Evolutionary conservation across 2,888 invertebrate species (phyloP).

Genomic region (Capitulum mitella): DNA sequence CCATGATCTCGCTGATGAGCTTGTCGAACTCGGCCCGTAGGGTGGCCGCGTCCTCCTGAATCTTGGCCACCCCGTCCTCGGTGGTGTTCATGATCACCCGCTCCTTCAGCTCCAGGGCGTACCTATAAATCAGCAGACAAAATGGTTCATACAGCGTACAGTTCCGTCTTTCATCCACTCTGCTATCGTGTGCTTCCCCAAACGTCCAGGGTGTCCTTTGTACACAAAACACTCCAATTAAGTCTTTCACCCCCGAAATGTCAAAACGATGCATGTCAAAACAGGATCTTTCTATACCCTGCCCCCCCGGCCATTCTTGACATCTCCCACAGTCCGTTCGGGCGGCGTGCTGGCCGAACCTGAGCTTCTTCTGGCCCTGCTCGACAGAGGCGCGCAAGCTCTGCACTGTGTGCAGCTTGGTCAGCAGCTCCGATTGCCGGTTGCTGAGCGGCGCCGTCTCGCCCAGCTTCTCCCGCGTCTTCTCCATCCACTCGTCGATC

Average conservation of each 20-base stretch:
- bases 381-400: conserved; percentile 82
- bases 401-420: conserved; percentile 76
- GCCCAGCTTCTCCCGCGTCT: conserved; percentile 72
- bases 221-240: no score
- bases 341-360: no score
- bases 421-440: conserved; percentile 73
- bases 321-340: no score
- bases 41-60: conserved; percentile 83
- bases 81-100: conserved; percentile 89
- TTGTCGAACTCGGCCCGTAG: conserved; percentile 85
- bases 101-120: conserved; percentile 82
- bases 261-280: no score
- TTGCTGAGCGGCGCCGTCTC: conserved; percentile 73
- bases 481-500: conserved; percentile 86
- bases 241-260: no score
- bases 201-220: no score
- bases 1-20: conserved; percentile 61
- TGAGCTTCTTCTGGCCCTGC: conserved; percentile 77
- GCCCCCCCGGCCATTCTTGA: no score
- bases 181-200: no score
- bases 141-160: no score
- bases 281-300: no score
- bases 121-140: no score
- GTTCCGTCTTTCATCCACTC: no score
- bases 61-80: conserved; percentile 74